phyloP scores from a whole-genome alignment of 2,113 vertebrate species.

The Apteryx owenii region DNA sequence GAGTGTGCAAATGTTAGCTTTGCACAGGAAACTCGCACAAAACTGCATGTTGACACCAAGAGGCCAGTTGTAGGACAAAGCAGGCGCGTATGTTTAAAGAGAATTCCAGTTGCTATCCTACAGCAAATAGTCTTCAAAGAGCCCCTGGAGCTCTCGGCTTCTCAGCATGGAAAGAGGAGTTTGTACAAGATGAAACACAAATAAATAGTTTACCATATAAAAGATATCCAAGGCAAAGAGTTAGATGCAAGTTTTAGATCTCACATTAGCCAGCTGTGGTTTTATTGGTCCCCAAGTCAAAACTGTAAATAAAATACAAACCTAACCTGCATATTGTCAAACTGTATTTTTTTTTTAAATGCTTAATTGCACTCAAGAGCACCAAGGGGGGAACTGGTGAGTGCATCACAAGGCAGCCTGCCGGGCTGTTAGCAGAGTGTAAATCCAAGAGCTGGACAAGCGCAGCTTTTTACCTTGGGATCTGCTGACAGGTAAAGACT shows the following conservation, averaged over 20 bases:
- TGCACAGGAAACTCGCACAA: slow-evolving; percentile 44
- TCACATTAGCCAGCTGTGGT: slow-evolving; percentile 73
- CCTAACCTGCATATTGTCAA: slow-evolving; percentile 51
- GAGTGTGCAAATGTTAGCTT: slow-evolving; percentile 65
- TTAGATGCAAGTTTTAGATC: slow-evolving; percentile 59
- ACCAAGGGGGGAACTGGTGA: not conserved
- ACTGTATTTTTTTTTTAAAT: slow-evolving; percentile 1
- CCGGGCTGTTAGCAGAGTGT: not conserved
- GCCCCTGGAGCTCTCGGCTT: slow-evolving; percentile 70
- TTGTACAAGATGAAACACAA: slow-evolving; percentile 69
- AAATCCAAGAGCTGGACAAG: slow-evolving; percentile 33
- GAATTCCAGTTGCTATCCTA: slow-evolving; percentile 69
- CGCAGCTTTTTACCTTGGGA: not conserved
- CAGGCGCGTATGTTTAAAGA: slow-evolving; percentile 63
- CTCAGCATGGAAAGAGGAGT: slow-evolving; percentile 70
- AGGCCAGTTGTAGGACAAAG: slow-evolving; percentile 65
- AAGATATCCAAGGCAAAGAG: slow-evolving; percentile 65
- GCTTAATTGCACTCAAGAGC: slow-evolving; percentile 45
- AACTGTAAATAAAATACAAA: slow-evolving; percentile 67
- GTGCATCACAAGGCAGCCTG: slow-evolving; percentile 7
- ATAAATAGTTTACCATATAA: slow-evolving; percentile 71
- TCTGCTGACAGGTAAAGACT: not conserved
- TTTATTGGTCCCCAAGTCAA: slow-evolving; percentile 71
- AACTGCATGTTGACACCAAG: slow-evolving; percentile 57
- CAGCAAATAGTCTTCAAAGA: slow-evolving; percentile 77